These are phyloP conservation scores for Romanogobio albipinnatus DNA, from an alignment of 2,113 vertebrate genomes.

Conservation along the genomic window DNA sequence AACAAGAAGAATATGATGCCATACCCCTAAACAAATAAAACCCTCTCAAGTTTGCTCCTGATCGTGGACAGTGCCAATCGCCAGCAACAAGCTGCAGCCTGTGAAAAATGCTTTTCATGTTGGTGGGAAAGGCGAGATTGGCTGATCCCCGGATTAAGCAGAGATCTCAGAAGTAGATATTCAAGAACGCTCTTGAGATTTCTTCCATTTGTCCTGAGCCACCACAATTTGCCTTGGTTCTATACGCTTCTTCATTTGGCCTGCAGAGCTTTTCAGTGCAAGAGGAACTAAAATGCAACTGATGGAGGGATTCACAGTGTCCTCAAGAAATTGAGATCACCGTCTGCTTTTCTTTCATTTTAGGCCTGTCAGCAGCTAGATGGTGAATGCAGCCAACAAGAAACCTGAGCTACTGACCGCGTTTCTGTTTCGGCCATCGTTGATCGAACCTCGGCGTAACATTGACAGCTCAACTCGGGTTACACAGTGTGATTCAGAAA, in stretches of 20 bases:
- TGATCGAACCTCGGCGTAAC: conserved; percentile 37
- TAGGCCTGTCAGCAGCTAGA: conserved; percentile 37
- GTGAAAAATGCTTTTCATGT: conserved; percentile 68
- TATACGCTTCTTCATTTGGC: background rate
- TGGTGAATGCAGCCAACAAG: background rate
- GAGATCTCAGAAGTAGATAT: conserved; percentile 70
- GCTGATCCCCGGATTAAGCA: conserved; percentile 68
- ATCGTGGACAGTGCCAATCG: conserved; percentile 58
- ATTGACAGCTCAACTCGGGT: conserved; percentile 32
- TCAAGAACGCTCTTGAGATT: conserved; percentile 39
- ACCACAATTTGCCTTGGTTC: conserved; percentile 23
- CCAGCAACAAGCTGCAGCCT: conserved; percentile 54
- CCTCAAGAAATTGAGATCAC: background rate
- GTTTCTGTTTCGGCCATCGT: conserved; percentile 40
- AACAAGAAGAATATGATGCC: conserved; percentile 25
- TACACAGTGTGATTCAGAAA: conserved; percentile 20
- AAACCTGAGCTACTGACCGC: conserved; percentile 27
- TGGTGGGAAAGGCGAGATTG: conserved; percentile 73
- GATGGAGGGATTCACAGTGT: conserved; percentile 7
- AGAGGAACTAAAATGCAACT: conserved; percentile 1
- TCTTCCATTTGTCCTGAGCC: conserved; percentile 15
- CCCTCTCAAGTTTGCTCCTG: conserved; percentile 8
- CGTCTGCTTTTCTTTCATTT: conserved; percentile 33
- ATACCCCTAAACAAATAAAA: conserved; percentile 1
- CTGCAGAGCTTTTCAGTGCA: background rate